A percentile compares a stretch with the other conserved stretches of the same genome.
phyloP scores from a whole-genome alignment of 2,113 vertebrate genomes.

The Dissostichus mawsoni region DNA sequence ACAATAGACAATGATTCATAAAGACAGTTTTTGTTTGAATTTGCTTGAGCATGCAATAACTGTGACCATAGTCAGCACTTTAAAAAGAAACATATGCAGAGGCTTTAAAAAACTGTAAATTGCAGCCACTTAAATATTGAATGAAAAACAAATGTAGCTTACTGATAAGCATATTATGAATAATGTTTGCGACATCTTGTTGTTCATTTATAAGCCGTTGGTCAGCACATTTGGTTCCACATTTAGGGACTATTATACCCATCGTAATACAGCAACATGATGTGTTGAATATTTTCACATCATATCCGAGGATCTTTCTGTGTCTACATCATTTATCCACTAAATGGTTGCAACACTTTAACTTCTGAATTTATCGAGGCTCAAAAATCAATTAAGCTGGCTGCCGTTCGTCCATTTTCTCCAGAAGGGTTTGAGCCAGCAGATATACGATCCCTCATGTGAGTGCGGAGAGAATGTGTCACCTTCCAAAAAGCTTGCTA shows the following conservation, averaged over 20 bases:
- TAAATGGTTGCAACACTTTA: slow-evolving; percentile 23
- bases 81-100: neutral
- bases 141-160: neutral
- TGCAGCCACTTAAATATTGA: neutral
- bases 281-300: neutral
- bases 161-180: slow-evolving; percentile 10
- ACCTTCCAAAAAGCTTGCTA: slow-evolving; percentile 63
- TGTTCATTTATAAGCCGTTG: neutral
- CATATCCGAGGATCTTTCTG: neutral
- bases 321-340: neutral
- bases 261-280: neutral
- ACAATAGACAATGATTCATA: neutral
- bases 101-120: neutral
- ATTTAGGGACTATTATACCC: neutral
- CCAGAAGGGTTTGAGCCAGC: slow-evolving; percentile 42
- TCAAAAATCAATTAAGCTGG: slow-evolving; percentile 55
- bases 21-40: neutral
- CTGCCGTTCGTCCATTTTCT: slow-evolving; percentile 24
- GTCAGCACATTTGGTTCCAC: slow-evolving; percentile 6
- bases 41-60: neutral
- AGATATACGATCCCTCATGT: slow-evolving; percentile 56
- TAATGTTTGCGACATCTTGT: neutral
- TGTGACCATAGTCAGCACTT: neutral
- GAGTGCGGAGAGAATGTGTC: slow-evolving; percentile 49
- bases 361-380: slow-evolving; percentile 51